phyloP scores from a whole-genome alignment of 2,797 vertebrate species.

The Galagoides demidoff region DNA sequence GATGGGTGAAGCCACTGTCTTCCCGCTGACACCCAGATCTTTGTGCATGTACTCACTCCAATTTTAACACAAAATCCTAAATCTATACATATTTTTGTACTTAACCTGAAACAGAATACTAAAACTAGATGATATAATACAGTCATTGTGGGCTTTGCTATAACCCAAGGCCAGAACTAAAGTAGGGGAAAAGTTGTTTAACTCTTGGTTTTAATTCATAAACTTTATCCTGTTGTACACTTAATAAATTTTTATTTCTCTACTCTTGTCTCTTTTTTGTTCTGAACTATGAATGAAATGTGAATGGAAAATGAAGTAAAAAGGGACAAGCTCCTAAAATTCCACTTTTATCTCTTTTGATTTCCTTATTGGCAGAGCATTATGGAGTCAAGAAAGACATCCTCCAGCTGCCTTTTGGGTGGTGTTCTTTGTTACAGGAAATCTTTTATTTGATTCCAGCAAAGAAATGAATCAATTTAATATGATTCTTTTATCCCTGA shows the following conservation, averaged over 20 bases:
- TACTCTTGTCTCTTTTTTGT: constrained; percentile 61
- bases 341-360: constrained; percentile 79
- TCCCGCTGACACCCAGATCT: neutral
- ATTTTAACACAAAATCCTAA: constrained; percentile 1
- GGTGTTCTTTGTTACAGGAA: constrained; percentile 83
- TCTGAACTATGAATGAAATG: constrained; percentile 29
- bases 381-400: constrained; percentile 80
- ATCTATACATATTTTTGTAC: neutral
- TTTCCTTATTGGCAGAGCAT: constrained; percentile 78
- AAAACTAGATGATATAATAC: neutral
- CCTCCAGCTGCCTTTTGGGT: constrained; percentile 79
- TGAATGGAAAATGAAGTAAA: constrained; percentile 76
- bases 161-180: constrained; percentile 19
- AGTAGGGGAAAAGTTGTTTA: constrained; percentile 39
- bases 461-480: constrained; percentile 85
- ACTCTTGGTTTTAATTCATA: neutral
- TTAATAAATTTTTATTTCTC: constrained; percentile 39
- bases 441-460: constrained; percentile 84
- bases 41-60: neutral
- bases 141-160: neutral
- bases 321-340: constrained; percentile 70
- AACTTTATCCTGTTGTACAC: constrained; percentile 30
- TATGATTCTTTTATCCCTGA: constrained; percentile 83
- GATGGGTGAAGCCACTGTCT: neutral
- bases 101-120: constrained; percentile 28